Evolutionary conservation across 2,113 vertebrate species (phyloP).

Genomic region (Gobio gobio): DNA sequence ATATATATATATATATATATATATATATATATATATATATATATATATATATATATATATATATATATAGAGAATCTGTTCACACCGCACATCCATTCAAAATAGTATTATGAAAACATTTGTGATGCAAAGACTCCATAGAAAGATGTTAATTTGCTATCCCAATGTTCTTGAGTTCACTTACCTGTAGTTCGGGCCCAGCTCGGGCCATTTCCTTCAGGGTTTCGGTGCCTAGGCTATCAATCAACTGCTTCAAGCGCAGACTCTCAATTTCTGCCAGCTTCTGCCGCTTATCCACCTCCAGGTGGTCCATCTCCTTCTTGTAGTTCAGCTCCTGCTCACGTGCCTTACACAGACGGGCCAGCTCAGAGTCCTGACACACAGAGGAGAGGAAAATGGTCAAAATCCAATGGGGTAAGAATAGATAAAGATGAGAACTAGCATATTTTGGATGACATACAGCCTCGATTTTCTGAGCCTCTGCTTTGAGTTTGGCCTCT

Average conservation of each 20-base stretch:
- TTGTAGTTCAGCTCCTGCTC: conserved; percentile 81
- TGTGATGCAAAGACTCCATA: background rate
- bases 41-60: too few species aligned
- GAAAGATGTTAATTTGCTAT: background rate
- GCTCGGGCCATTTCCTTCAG: conserved; percentile 83
- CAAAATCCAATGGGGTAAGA: background rate
- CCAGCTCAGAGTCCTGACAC: conserved; percentile 82
- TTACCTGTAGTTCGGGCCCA: conserved; percentile 87
- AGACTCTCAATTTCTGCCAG: conserved; percentile 77
- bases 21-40: too few species aligned
- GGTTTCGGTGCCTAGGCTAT: conserved; percentile 78
- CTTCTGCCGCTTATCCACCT: conserved; percentile 79
- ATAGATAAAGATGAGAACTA: background rate
- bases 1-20: too few species aligned
- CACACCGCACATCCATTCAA: background rate
- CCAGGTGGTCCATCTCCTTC: conserved; percentile 77
- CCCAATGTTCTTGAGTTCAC: background rate
- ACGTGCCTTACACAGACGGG: conserved; percentile 76
- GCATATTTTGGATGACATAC: conserved; percentile 48
- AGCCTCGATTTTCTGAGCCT: conserved; percentile 85
- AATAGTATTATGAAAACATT: background rate
- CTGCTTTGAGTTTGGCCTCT: conserved; percentile 85
- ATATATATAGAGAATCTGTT: background rate
- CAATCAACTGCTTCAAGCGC: conserved; percentile 78
- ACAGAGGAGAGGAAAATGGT: background rate